phyloP scores from a whole-genome alignment of 2,113 vertebrate species.

The Peromyscus californicus region DNA sequence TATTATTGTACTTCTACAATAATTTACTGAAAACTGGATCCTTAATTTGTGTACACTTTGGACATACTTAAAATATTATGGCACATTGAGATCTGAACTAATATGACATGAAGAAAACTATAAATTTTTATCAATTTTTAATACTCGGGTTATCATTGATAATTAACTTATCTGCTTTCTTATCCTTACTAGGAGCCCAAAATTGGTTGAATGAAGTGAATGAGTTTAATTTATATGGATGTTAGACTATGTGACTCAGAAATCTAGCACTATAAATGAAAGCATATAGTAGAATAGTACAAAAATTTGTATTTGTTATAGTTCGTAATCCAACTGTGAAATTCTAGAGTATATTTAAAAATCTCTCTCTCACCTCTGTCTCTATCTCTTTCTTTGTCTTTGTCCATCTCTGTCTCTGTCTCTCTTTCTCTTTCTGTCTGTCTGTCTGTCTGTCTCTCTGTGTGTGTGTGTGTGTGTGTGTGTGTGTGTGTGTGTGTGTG shows the following conservation, averaged over 20 bases:
- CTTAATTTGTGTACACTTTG: not conserved
- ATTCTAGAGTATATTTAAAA: not conserved
- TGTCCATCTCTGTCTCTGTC: too few species aligned
- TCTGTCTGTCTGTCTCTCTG: too few species aligned
- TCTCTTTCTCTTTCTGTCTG: too few species aligned
- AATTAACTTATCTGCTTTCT: not conserved
- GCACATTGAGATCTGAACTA: not conserved
- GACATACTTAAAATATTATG: slow-evolving; percentile 4
- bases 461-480: too few species aligned
- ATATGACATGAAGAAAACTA: not conserved
- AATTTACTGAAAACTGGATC: slow-evolving; percentile 16
- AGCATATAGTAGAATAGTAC: not conserved
- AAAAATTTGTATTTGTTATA: not conserved
- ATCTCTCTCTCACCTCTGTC: too few species aligned
- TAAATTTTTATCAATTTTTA: not conserved
- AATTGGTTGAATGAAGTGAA: not conserved
- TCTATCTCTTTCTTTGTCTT: too few species aligned
- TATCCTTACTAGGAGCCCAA: not conserved
- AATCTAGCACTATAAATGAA: not conserved
- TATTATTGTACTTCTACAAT: not conserved
- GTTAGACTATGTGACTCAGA: not conserved
- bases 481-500: too few species aligned
- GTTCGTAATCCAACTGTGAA: not conserved
- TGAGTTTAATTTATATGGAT: not conserved
- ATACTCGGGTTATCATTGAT: not conserved